Evolutionary conservation across 2,797 vertebrate genomes (phyloP).

Genomic region (Clarias fuscus): DNA sequence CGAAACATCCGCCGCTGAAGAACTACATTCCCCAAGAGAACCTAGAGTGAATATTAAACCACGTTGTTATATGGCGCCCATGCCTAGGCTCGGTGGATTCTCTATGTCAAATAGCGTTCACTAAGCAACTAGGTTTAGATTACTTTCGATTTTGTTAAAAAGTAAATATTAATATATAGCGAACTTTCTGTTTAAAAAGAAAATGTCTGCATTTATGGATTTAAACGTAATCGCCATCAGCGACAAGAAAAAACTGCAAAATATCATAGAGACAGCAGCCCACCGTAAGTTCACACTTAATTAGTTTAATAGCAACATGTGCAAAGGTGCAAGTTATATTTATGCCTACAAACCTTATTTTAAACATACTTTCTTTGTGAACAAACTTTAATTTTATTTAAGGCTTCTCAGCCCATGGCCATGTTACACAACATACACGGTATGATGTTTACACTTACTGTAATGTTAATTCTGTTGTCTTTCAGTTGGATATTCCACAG

Average conservation of each 20-base stretch:
- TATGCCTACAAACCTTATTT: neutral
- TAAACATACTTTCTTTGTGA: neutral
- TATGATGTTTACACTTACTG: neutral
- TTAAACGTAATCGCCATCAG: slow-evolving; percentile 64
- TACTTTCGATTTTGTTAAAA: neutral
- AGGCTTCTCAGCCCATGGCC: neutral
- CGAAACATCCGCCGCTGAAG: neutral
- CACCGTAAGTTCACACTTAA: slow-evolving; percentile 69
- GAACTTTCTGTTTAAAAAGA: neutral
- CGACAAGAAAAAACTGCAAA: slow-evolving; percentile 60
- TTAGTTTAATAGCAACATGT: neutral
- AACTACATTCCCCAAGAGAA: slow-evolving; percentile 52
- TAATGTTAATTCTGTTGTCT: neutral
- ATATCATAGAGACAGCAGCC: slow-evolving; percentile 70
- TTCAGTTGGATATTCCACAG: slow-evolving; percentile 76
- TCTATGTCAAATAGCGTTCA: neutral
- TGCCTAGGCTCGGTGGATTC: neutral
- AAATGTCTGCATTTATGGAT: slow-evolving; percentile 76
- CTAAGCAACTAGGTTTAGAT: neutral
- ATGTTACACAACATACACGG: neutral
- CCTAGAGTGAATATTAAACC: neutral
- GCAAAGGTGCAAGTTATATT: neutral
- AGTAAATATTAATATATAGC: too few relatives aligned
- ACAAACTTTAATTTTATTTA: neutral
- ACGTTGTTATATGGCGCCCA: slow-evolving; percentile 28